Percentiles rank a stretch among this genome's conserved stretches.
Conservation (phyloP, 2,113 vertebrate genomes). For the Rhodinocichla rosea region DNA sequence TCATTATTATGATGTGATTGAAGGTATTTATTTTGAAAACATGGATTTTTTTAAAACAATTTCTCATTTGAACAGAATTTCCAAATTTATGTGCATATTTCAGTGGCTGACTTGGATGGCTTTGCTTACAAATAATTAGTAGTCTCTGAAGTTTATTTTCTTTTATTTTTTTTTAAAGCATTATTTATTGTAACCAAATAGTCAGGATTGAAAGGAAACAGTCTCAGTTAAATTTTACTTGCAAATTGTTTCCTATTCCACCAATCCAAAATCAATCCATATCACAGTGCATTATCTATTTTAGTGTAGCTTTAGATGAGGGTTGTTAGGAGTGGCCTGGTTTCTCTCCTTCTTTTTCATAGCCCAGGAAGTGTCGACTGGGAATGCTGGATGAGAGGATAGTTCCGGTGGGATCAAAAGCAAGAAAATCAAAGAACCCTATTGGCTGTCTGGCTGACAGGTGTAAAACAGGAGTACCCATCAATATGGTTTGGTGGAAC, state of each 20-base stretch:
- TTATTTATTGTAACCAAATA: neutral
- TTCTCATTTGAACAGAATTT: neutral
- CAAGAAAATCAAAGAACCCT: conserved; percentile 82
- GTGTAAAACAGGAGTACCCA: conserved; percentile 82
- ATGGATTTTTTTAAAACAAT: neutral
- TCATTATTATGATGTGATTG: conserved; percentile 30
- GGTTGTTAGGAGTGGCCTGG: conserved; percentile 81
- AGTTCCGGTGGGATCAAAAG: conserved; percentile 82
- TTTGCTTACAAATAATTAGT: conserved; percentile 9
- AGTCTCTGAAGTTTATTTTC: neutral
- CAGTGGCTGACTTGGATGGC: neutral
- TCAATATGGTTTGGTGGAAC: conserved; percentile 86
- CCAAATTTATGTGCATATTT: neutral
- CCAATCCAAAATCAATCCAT: conserved; percentile 54
- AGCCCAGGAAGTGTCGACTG: conserved; percentile 83
- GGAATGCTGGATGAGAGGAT: conserved; percentile 84
- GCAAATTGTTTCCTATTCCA: conserved; percentile 72
- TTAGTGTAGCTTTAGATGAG: conserved; percentile 70
- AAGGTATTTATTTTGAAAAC: conserved; percentile 31
- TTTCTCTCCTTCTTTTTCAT: conserved; percentile 81
- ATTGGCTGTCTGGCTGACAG: conserved; percentile 82
- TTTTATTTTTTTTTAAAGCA: neutral
- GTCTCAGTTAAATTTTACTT: conserved; percentile 70
- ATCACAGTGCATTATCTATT: neutral
- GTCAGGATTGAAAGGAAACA: conserved; percentile 53